Evolutionary conservation across 2,113 vertebrate genomes (phyloP), one percentile per base, ranked within the genome.

Genomic region (Muscicapa adusta): DNA sequence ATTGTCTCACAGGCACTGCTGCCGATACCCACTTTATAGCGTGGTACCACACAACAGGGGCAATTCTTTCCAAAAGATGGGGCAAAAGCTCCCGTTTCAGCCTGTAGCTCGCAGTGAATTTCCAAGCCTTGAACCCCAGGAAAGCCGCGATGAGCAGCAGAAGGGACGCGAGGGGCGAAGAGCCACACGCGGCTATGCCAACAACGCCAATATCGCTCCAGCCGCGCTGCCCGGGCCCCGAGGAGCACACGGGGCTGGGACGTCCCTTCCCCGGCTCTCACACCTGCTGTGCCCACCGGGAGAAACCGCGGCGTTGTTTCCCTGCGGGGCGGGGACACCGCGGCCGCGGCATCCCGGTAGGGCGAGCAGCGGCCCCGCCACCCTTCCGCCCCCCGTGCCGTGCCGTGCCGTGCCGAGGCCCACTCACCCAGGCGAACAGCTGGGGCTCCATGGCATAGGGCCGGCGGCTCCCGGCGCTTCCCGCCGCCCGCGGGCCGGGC

Each of bases 141-240:
- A 17, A 9, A 45, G 60, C n/a, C 3, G 50, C n/a, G 56, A 7
- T 0, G 47, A 17, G 36, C 20, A 0, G 71, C 57, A 7, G 56
- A 24, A 17, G 43, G 48, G 31, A 8, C 17, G 28, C 5, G 34
- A 23, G 66, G 61, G 33, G 34, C 33, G 0, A 6, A 8, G 62
- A 16, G 23, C 42, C 42, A 9, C 26, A 1, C 4, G 1, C 1
- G 23, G 2, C 15, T 4, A 1, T 3, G 26, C 25, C 12, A 9
- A 0, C 0, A 48, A 12, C 11, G 1, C 47, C 20, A 5, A 28
- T 23, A 1, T 1, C 33, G 0, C 5, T 14, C 4, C 45, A 2
- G 10, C 3, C 31, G 6, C 4, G 6, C 40, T 22, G 53, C 18
- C 40, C 36, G 1, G 31, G 6, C 54, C 31, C 53, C 4, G 3